Evolutionary conservation across 1,140 invertebrate species (phyloP).

Genomic region (Popillia japonica): DNA sequence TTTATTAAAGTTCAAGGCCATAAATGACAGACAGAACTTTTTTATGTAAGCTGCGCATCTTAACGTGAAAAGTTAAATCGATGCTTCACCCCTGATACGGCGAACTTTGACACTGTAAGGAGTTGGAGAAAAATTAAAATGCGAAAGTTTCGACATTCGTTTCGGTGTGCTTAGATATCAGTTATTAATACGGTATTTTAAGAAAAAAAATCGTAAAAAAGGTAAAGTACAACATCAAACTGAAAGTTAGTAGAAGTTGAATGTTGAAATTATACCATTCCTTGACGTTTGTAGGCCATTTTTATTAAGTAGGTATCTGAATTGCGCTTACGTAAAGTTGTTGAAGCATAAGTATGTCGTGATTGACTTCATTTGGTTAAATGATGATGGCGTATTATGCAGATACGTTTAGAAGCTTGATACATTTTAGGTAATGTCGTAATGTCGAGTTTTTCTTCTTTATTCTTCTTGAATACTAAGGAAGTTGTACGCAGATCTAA

Average conservation of each 20-base stretch:
- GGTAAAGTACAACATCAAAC: not conserved
- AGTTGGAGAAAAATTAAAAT: constrained; percentile 1
- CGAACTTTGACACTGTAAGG: not conserved
- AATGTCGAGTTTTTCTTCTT: too few species aligned
- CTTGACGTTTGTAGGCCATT: not conserved
- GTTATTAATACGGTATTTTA: constrained; percentile 14
- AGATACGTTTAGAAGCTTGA: too few species aligned
- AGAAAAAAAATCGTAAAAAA: not conserved
- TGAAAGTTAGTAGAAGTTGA: not conserved
- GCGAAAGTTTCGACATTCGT: not conserved
- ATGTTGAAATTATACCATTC: not conserved
- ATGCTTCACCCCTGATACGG: not conserved
- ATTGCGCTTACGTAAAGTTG: not conserved
- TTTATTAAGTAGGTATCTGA: not conserved
- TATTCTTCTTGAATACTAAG: too few species aligned
- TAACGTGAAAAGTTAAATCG: constrained; percentile 2
- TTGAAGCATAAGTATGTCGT: not conserved
- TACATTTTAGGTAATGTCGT: too few species aligned
- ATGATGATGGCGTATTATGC: too few species aligned
- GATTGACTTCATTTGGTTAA: not conserved
- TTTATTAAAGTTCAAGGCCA: not conserved
- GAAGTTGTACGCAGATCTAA: too few species aligned
- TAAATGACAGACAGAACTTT: constrained; percentile 16
- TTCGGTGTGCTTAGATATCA: not conserved
- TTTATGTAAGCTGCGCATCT: not conserved